Evolutionary conservation across 2,797 vertebrate genomes (phyloP).

Genomic region (Microchirus variegatus): DNA sequence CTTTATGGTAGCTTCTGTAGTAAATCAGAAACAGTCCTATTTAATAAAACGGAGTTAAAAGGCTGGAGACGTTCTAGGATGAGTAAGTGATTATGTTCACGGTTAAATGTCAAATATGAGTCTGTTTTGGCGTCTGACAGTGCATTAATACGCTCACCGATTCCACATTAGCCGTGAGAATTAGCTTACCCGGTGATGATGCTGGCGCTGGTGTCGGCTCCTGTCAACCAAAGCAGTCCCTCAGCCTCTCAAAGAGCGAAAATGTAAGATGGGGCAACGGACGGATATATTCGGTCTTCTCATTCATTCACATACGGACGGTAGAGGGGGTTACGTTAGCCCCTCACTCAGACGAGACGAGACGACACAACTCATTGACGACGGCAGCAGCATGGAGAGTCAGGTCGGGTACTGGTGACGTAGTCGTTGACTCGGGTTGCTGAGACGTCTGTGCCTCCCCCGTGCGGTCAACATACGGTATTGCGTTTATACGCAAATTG

Average conservation of each 20-base stretch:
- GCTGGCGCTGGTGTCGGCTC: constrained; percentile 37
- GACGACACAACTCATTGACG: not conserved
- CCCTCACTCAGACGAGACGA: constrained; percentile 27
- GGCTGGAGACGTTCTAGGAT: accelerated
- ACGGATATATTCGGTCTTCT: not conserved
- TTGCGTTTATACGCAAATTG: constrained; percentile 1
- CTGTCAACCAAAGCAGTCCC: not conserved
- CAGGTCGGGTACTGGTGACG: constrained; percentile 25
- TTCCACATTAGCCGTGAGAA: constrained; percentile 32
- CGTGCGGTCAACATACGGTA: not conserved
- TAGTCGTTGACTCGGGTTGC: not conserved
- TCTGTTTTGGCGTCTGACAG: not conserved
- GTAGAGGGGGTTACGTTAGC: not conserved
- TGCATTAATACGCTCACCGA: not conserved
- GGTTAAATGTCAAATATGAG: not conserved
- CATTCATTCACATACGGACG: constrained; percentile 10
- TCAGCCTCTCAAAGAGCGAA: not conserved
- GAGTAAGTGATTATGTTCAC: not conserved
- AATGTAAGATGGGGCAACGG: not conserved
- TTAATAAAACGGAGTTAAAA: not conserved
- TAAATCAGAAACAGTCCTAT: not conserved
- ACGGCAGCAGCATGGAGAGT: constrained; percentile 8
- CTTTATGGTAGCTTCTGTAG: not conserved
- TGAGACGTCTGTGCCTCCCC: constrained; percentile 16
- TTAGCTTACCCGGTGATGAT: constrained; percentile 69